A percentile compares a stretch with the other conserved stretches of the same genome.
Conservation (phyloP, 2,797 vertebrate genomes). For the Cheirogaleus major region DNA sequence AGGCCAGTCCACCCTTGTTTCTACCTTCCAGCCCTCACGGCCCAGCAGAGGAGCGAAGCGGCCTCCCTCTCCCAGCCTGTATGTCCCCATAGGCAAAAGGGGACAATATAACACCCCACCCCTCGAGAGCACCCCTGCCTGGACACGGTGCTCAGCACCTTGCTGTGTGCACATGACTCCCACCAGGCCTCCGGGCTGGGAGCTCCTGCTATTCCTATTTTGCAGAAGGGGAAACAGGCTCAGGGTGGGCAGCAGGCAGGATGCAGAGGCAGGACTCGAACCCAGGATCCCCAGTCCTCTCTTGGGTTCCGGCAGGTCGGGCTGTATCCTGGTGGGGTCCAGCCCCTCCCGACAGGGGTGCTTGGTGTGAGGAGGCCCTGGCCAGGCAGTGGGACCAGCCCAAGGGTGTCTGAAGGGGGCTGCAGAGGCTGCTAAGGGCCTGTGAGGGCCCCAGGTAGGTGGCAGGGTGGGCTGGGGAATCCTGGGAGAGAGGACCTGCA, state of each 20-base stretch:
- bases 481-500: background rate
- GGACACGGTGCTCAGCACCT: background rate
- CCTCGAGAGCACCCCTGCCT: background rate
- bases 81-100: background rate
- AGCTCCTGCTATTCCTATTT: background rate
- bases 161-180: background rate
- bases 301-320: background rate
- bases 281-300: background rate
- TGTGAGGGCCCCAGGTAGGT: too few species aligned
- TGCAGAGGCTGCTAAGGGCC: background rate
- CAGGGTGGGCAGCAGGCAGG: background rate
- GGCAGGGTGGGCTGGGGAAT: background rate
- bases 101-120: background rate
- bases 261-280: background rate
- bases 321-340: background rate
- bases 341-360: background rate
- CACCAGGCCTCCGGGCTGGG: background rate
- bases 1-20: background rate
- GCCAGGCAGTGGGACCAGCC: background rate
- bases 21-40: background rate
- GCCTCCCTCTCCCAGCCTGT: background rate
- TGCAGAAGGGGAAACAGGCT: background rate
- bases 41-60: background rate
- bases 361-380: background rate
- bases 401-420: background rate